These are phyloP conservation scores for Meteorus cinctellus DNA, from an alignment of 2,888 invertebrate genomes.

Conservation along the genomic window DNA sequence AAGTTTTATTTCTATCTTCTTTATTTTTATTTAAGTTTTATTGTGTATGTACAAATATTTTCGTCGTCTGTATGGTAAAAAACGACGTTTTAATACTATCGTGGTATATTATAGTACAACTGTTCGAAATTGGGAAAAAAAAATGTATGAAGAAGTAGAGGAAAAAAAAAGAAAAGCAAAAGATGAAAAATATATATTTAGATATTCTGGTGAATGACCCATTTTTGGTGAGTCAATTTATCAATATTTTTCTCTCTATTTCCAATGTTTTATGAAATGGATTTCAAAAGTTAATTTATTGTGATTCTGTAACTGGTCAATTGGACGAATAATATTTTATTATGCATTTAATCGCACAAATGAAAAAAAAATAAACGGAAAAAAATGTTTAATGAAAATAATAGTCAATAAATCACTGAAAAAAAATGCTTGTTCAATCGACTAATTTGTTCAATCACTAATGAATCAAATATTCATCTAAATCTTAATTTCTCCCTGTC, in stretches of 20 bases:
- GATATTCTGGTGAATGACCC: neutral
- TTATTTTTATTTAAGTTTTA: constrained; percentile 21
- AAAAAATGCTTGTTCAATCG: constrained; percentile 1
- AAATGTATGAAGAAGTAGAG: neutral
- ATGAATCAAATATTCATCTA: neutral
- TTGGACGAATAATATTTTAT: constrained; percentile 20
- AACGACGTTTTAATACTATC: constrained; percentile 68
- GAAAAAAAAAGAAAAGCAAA: neutral
- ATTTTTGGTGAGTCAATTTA: neutral
- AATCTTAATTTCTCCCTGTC: constrained; percentile 1
- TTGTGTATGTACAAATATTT: constrained; percentile 35
- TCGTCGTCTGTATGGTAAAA: constrained; percentile 35
- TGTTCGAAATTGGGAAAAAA: constrained; percentile 46
- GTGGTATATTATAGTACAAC: constrained; percentile 67
- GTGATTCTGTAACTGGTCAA: constrained; percentile 13
- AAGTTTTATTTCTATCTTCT: constrained; percentile 9
- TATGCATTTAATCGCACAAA: neutral
- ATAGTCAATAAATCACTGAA: neutral
- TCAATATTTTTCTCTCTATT: neutral
- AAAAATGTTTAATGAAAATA: neutral
- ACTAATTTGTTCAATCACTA: neutral
- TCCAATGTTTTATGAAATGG: constrained; percentile 13
- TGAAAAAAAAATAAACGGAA: neutral
- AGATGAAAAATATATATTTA: neutral
- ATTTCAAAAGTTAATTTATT: neutral